phyloP scores from a whole-genome alignment of 2,113 vertebrate genomes.

The Meriones unguiculatus region DNA sequence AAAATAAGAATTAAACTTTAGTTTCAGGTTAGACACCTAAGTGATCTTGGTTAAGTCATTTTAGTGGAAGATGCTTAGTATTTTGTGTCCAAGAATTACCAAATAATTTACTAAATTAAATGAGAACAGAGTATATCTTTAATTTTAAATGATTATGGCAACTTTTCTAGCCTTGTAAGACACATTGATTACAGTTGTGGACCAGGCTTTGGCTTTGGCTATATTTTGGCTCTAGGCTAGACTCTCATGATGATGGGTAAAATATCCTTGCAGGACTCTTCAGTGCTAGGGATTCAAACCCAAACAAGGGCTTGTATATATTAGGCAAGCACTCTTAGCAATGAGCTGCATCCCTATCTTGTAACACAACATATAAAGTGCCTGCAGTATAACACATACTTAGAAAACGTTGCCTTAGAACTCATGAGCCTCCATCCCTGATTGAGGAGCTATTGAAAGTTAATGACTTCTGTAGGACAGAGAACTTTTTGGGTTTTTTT shows the following conservation, averaged over 20 bases:
- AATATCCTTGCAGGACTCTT: background rate
- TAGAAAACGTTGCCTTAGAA: conserved; percentile 49
- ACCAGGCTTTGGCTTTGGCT: background rate
- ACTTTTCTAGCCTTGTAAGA: background rate
- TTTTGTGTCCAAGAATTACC: conserved; percentile 21
- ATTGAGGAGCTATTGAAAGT: background rate
- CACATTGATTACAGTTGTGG: background rate
- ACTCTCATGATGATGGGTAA: background rate
- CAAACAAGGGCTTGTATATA: background rate
- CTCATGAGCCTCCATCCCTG: background rate
- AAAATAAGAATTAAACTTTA: background rate
- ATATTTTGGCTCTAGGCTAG: background rate
- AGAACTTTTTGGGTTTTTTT: background rate
- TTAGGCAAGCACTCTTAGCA: background rate
- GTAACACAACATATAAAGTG: background rate
- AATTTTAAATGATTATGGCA: conserved; percentile 32
- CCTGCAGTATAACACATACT: conserved; percentile 1
- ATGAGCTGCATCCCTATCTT: background rate
- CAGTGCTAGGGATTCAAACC: background rate
- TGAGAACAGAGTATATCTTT: conserved; percentile 5
- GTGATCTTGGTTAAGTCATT: background rate
- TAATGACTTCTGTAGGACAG: background rate
- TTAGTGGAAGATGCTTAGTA: background rate
- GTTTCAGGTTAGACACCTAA: background rate
- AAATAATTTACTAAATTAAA: conserved; percentile 17